A percentile compares a stretch with the other conserved stretches of the same genome.
phyloP scores from a whole-genome alignment of 1,140 invertebrate genomes.

The Goniozus legneri region DNA sequence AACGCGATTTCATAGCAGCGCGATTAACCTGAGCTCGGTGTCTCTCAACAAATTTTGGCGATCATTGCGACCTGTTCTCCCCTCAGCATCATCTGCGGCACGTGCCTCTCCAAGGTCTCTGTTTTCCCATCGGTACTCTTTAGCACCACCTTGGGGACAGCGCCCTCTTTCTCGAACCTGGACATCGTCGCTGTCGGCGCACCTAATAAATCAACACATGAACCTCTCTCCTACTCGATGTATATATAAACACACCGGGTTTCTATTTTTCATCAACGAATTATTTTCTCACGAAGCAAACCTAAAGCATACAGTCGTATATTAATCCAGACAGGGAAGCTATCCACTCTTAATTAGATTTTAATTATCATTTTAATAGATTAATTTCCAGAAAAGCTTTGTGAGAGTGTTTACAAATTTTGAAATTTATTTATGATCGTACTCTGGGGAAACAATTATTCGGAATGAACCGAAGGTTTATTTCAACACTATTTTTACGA shows the following conservation, averaged over 20 bases:
- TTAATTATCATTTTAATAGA: not conserved
- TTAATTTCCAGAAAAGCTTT: conserved; percentile 11
- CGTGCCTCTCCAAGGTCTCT: conserved; percentile 68
- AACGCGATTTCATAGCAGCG: too few species aligned
- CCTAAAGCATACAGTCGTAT: not conserved
- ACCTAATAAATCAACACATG: conserved; percentile 18
- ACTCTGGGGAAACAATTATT: too few species aligned
- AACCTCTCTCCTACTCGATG: not conserved
- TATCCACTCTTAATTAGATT: not conserved
- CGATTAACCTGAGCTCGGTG: too few species aligned
- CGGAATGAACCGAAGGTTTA: too few species aligned
- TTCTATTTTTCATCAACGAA: too few species aligned
- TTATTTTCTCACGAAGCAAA: conserved; percentile 1
- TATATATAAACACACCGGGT: not conserved
- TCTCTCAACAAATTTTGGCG: conserved; percentile 42
- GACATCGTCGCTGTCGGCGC: conserved; percentile 5
- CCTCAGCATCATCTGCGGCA: conserved; percentile 77
- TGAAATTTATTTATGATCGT: too few species aligned
- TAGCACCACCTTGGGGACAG: conserved; percentile 52
- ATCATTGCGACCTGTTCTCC: conserved; percentile 81
- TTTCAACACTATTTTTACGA: too few species aligned
- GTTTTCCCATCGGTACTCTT: conserved; percentile 59
- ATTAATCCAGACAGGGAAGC: too few species aligned
- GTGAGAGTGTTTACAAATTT: too few species aligned
- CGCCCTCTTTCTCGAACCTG: conserved; percentile 30